phyloP scores from a whole-genome alignment of 2,888 invertebrate species.

The Lutraria lutraria region DNA sequence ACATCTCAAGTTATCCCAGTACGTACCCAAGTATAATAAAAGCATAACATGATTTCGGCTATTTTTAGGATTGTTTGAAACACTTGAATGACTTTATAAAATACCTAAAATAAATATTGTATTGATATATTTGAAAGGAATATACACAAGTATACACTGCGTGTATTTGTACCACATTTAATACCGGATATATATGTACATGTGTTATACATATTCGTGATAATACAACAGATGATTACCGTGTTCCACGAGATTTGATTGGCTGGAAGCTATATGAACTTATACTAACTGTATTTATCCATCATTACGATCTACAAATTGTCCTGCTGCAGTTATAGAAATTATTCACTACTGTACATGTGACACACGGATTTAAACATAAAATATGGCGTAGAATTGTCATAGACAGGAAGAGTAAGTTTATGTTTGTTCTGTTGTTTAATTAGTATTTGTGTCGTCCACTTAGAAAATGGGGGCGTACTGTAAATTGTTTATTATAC shows the following conservation, averaged over 20 bases:
- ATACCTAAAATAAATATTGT: constrained; percentile 17
- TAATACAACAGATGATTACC: not conserved
- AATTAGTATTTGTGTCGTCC: no score
- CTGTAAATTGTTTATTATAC: no score
- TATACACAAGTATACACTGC: not conserved
- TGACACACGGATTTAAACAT: not conserved
- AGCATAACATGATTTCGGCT: not conserved
- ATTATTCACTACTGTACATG: constrained; percentile 1
- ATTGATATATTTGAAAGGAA: constrained; percentile 8
- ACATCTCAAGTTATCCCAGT: not conserved
- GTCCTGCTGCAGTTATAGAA: not conserved
- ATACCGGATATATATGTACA: not conserved
- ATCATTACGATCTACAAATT: not conserved
- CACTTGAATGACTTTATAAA: not conserved
- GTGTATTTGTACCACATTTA: not conserved
- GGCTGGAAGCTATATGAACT: not conserved
- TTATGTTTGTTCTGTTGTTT: no score
- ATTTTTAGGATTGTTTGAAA: not conserved
- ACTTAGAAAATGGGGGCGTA: no score
- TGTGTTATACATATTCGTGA: no score
- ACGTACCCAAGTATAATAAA: not conserved
- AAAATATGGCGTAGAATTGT: not conserved
- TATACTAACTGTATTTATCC: not conserved
- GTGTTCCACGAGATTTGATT: not conserved
- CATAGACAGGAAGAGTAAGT: not conserved